Evolutionary conservation across 1,140 invertebrate genomes (phyloP).

Genomic region (Habropoda laboriosa): DNA sequence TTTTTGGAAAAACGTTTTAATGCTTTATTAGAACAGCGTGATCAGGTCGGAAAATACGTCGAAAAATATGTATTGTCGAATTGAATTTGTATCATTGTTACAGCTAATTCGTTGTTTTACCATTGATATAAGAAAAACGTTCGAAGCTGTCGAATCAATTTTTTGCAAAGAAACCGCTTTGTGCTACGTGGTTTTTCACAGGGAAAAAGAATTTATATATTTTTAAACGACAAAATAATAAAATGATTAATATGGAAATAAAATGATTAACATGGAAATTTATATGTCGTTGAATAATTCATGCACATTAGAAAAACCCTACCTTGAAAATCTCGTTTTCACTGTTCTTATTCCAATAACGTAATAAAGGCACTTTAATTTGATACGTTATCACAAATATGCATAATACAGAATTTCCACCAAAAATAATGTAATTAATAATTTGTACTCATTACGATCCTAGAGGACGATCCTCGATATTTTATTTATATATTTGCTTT

Average conservation of each 20-base stretch:
- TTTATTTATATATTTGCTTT: background rate
- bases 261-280: background rate
- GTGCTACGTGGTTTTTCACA: too few species aligned
- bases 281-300: background rate
- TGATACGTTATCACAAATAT: background rate
- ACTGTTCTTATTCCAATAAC: background rate
- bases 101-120: too few species aligned
- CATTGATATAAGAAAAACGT: too few species aligned
- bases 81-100: too few species aligned
- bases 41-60: too few species aligned
- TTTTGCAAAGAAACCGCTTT: too few species aligned
- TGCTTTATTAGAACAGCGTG: background rate
- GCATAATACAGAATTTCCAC: background rate
- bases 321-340: background rate
- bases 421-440: background rate
- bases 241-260: conserved; percentile 1
- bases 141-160: too few species aligned
- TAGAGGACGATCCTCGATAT: background rate
- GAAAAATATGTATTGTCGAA: too few species aligned
- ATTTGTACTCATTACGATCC: too few species aligned
- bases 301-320: background rate
- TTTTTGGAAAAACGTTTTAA: background rate
- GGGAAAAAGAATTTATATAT: background rate
- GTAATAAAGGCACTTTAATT: background rate
- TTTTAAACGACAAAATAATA: background rate